Evolutionary conservation across 2,888 invertebrate species (phyloP), one percentile per base, ranked within the genome.

Genomic region (Parnassius smintheus): DNA sequence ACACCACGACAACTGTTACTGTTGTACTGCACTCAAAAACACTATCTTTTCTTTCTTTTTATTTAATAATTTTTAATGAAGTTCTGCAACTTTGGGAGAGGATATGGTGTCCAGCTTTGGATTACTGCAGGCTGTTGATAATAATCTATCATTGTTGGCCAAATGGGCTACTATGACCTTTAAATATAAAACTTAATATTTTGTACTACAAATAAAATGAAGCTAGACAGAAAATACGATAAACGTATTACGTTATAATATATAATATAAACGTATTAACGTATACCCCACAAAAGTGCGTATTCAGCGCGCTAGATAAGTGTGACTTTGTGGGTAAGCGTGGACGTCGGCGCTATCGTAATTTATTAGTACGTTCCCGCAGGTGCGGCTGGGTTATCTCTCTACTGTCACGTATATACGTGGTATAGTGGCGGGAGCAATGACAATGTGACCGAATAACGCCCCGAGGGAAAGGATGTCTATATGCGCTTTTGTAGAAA

Each of bases 361-460:
- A 82, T 82, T 81, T 82, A 82, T 80, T 78, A 75, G 71, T 64
- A 70, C 65, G 68, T 69, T 64, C 72, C 68, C 71, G 75, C 77
- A 78, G 78, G 78, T 78, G 72, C 55, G 53, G 42, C 13, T 13
- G 25, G 50, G 54, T 35, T 63, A 63, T 63, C 63, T 63, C n/a
- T 25, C 48, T 25, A n/a, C 55, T 42, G 44, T 55, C 53, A 35
- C 53, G 18, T 45, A n/a, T 25, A 54, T n/a, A 58, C 48, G 45
- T 35, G 41, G 4, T 25, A 35, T 35, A 22, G 50, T 45, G 56
- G 50, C 44, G 25, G 50, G 10, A 18, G 45, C n/a, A 55, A 49
- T n/a, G 42, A 44, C 44, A 51, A 12, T 4, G n/a, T 48, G 8
- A 13, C 7, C 48, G 13, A 8, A 48, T 7, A 13, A 13, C n/a